phyloP scores from a whole-genome alignment of 2,888 invertebrate genomes.

The Ophion ellenae region DNA sequence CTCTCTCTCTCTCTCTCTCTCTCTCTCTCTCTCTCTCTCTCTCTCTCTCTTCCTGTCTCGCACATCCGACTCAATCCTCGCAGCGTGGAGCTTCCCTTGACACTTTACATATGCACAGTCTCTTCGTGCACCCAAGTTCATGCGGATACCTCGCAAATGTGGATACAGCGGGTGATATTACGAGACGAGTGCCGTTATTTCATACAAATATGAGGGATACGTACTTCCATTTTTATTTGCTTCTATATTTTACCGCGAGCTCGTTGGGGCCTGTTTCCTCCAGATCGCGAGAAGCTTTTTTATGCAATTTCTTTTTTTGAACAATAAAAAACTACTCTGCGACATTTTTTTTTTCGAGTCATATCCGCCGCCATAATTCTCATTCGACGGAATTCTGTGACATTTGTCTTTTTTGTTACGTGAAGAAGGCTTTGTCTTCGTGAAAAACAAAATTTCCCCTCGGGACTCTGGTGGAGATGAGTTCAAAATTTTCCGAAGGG shows the following conservation, averaged over 20 bases:
- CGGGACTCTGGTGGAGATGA: background rate
- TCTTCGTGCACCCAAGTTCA: conserved; percentile 36
- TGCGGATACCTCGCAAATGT: conserved; percentile 39
- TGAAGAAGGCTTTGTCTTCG: background rate
- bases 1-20: background rate
- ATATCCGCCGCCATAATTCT: background rate
- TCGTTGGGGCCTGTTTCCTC: conserved; percentile 25
- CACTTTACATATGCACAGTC: conserved; percentile 46
- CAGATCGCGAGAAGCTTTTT: background rate
- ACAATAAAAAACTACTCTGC: background rate
- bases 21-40: too few species aligned
- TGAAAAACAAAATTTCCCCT: background rate
- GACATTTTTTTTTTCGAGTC: background rate
- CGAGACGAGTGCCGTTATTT: conserved; percentile 48
- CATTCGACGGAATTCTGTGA: too few species aligned
- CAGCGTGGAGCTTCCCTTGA: conserved; percentile 46
- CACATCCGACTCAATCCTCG: background rate
- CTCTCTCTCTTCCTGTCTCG: background rate
- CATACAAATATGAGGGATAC: conserved; percentile 38
- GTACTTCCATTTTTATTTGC: conserved; percentile 42
- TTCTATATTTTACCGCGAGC: conserved; percentile 33
- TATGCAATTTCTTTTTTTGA: background rate
- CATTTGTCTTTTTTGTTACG: background rate
- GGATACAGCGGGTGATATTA: conserved; percentile 43
- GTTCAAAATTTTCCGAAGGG: background rate